Evolutionary conservation across 2,797 vertebrate genomes (phyloP), one percentile per base, ranked within the genome.

Genomic region (Lycodopsis pacificus): DNA sequence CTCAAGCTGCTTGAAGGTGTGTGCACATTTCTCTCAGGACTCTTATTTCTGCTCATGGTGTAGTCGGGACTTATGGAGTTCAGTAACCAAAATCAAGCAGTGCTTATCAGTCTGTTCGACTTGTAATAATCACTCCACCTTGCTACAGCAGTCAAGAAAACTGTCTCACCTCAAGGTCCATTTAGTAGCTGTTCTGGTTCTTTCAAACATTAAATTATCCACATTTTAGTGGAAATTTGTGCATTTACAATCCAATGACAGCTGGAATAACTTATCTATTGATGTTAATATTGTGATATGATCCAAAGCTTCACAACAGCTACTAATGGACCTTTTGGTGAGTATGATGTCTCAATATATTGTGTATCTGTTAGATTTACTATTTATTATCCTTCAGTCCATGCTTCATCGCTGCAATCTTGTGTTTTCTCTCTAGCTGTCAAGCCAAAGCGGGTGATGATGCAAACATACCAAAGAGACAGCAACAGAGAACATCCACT

Each of bases 401-500:
- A 6, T 7, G 4, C 11, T 53, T 59, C 4, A 54, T 67, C 4
- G 10, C 11, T 59, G 36, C 17, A 5, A 46, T 54, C 4, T 67
- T 13, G 49, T 65, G 71, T n/a, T 22, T 40, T 30, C 19, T 5
- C 10, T 58, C 4, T 34, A 94, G 93, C 11, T 58, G 1, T 17
- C 27, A 49, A 20, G 0, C 73, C 78, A 36, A 51, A 79, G 30
- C 79, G 75, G 42, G 53, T 3, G 1, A 86, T 15, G 2, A 71
- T 93, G 20, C 77, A 89, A 53, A 22, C 36, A 4, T 92, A 93
- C 82, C 84, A 79, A 48, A 79, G n/a, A 58, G 74, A 89, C 59
- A 0, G 3, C 17, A 65, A 69, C 13, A 89, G 91, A 63, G 86
- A 80, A 30, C 81, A 92, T 70, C 88, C 91, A n/a, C 89, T 94